These are phyloP conservation scores for Amazona guildingii DNA, from an alignment of 2,113 vertebrate species.

Conservation along the genomic window DNA sequence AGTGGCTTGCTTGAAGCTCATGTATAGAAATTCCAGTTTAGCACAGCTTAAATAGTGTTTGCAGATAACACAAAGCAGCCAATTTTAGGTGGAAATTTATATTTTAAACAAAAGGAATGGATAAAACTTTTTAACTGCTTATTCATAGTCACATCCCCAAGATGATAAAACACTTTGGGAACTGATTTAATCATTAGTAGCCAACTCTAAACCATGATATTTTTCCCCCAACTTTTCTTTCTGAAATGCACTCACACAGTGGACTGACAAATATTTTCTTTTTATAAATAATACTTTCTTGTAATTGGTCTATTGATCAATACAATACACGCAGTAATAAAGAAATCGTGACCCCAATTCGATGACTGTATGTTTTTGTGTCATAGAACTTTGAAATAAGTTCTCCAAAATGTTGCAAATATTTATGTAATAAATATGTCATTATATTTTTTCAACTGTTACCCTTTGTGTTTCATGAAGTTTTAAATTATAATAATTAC, in stretches of 20 bases:
- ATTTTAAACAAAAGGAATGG: background rate
- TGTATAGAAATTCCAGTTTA: background rate
- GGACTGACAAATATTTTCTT: background rate
- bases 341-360: background rate
- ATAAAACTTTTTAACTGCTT: background rate
- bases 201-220: background rate
- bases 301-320: background rate
- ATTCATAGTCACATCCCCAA: background rate
- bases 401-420: background rate
- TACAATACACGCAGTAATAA: background rate
- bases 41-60: background rate
- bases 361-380: rapidly evolving
- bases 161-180: background rate
- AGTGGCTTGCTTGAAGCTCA: background rate
- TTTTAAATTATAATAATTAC: background rate
- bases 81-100: background rate
- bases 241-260: background rate
- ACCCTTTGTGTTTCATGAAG: background rate
- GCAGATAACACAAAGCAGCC: background rate
- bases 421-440: background rate
- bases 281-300: background rate
- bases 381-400: background rate
- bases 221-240: rapidly evolving
- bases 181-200: background rate
- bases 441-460: background rate